These are phyloP conservation scores for Lycorma delicatula DNA, from an alignment of 1,140 invertebrate genomes.

Conservation along the genomic window DNA sequence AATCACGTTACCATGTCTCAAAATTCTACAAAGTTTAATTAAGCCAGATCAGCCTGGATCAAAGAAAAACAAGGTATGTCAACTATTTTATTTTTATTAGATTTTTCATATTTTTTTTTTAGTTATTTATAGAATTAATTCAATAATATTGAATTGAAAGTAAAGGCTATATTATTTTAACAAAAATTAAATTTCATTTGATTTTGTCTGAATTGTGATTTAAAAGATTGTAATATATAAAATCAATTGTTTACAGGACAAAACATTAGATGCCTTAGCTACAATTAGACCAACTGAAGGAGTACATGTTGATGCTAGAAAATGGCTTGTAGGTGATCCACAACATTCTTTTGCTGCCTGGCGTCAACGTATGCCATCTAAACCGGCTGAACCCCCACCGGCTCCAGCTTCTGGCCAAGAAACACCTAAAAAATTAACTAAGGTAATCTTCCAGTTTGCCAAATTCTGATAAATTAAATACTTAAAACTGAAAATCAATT, in stretches of 20 bases:
- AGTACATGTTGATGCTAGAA: slow-evolving; percentile 60
- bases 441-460: neutral
- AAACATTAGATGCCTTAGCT: slow-evolving; percentile 45
- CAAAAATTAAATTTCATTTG: too few species aligned
- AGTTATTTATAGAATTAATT: too few species aligned
- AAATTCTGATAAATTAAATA: neutral
- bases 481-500: too few species aligned
- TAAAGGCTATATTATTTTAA: too few species aligned
- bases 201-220: too few species aligned
- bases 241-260: slow-evolving; percentile 42
- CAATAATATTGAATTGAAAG: too few species aligned
- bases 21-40: slow-evolving; percentile 71
- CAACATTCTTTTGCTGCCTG: slow-evolving; percentile 63
- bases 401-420: neutral
- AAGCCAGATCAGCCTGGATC: slow-evolving; percentile 53
- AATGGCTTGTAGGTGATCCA: slow-evolving; percentile 66
- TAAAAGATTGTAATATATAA: too few species aligned
- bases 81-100: too few species aligned
- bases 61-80: slow-evolving; percentile 44
- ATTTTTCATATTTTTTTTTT: too few species aligned
- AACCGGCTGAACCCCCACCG: slow-evolving; percentile 26
- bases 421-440: slow-evolving; percentile 7
- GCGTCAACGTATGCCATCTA: slow-evolving; percentile 49
- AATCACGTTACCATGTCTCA: slow-evolving; percentile 71
- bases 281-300: slow-evolving; percentile 46